Evolutionary conservation across 2,797 vertebrate species (phyloP).

Genomic region (Diplodus puntazzo): DNA sequence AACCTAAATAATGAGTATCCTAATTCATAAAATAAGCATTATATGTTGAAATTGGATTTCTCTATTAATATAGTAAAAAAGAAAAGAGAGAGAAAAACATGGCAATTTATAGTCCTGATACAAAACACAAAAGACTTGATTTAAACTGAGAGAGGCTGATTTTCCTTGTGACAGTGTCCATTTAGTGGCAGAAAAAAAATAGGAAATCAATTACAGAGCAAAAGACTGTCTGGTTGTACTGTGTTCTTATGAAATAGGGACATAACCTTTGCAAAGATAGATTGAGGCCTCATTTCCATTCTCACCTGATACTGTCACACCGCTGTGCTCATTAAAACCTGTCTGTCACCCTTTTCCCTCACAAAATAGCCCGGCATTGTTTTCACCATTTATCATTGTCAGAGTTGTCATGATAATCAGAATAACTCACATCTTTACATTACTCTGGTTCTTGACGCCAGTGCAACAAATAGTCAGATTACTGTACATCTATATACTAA

Average conservation of each 20-base stretch:
- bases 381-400: conserved; percentile 85
- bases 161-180: conserved; percentile 28
- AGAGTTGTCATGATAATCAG: conserved; percentile 75
- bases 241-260: conserved; percentile 81
- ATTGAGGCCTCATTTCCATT: conserved; percentile 83
- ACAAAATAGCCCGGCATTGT: conserved; percentile 71
- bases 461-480: conserved; percentile 62
- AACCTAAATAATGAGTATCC: background rate
- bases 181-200: conserved; percentile 56
- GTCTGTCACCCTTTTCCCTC: conserved; percentile 77
- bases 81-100: background rate
- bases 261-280: conserved; percentile 83
- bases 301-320: conserved; percentile 83
- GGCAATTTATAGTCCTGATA: background rate
- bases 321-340: conserved; percentile 85
- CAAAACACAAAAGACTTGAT: conserved; percentile 20
- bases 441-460: conserved; percentile 53
- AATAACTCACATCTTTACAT: conserved; percentile 56
- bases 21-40: background rate
- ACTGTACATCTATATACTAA: background rate
- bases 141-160: conserved; percentile 9
- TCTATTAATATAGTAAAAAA: background rate
- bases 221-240: conserved; percentile 66
- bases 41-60: conserved; percentile 4
- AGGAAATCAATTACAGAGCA: conserved; percentile 76